Evolutionary conservation across 2,113 vertebrate species (phyloP), one percentile per base, ranked within the genome.

Genomic region (Pomatostomus ruficeps): DNA sequence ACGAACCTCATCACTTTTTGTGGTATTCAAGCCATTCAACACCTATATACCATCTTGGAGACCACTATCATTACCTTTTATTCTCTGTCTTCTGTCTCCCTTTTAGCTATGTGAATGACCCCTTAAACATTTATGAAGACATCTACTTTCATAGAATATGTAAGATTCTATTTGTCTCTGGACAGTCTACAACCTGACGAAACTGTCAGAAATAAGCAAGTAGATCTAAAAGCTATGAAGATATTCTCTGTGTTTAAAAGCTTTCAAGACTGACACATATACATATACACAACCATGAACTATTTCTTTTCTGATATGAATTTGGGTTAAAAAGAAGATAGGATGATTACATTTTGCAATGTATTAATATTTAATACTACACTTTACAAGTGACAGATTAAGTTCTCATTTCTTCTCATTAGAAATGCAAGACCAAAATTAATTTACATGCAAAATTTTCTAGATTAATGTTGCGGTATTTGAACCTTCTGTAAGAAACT

Each of bases 81-180:
- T 38, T 61, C 35, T 63, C 16, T 51, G 2, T 33, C 11, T 33
- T 62, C 42, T 73, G 1, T 45, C 38, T 58, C 11, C 48, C 59
- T 87, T 57, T 54, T 42, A 14, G 4, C 9, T 66, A 3, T 31
- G 28, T 28, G 35, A 72, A 76, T 43, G 11, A 63, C 51, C n/a
- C 17, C 6, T 63, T 36, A 54, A 81, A 29, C 35, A 21, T 66
- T 49, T 89, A 12, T 36, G 26, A 49, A 81, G 26, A 45, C 12
- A 54, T 1, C 1, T 1, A n/a, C 65, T 91, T 84, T 68, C 26
- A 49, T 4, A 61, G 45, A 82, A 42, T 5, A 11, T 1, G 0
- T 49, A 33, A 19, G 33, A 54, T 6, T 45, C 6, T 35, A 25
- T 45, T 52, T 36, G 4, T 55, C 17, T 76, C 11, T 24, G 22